Conservation (phyloP, 2,888 invertebrate genomes). For the Eupsilia transversa region DNA sequence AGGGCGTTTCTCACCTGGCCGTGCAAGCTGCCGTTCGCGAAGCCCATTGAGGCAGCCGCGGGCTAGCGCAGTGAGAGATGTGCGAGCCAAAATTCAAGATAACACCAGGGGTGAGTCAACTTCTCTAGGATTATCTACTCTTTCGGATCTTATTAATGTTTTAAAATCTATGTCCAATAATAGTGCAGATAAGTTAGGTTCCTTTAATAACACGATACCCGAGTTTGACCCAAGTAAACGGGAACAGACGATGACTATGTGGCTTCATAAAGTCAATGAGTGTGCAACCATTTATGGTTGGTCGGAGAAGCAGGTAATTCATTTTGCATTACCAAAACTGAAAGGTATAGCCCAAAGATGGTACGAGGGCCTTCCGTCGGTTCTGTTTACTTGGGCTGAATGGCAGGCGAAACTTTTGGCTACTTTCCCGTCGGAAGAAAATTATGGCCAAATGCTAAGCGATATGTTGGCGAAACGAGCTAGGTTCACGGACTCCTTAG, state of each 20-base stretch:
- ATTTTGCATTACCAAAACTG: slow-evolving; percentile 21
- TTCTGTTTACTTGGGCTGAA: slow-evolving; percentile 3
- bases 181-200: slow-evolving; percentile 1
- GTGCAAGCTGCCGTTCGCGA: not conserved
- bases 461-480: slow-evolving; percentile 19
- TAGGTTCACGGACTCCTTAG: slow-evolving; percentile 9
- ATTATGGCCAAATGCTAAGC: not conserved
- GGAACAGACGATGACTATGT: slow-evolving; percentile 31
- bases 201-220: slow-evolving; percentile 9
- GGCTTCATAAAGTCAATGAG: too few relatives aligned
- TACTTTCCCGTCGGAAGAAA: slow-evolving; percentile 1
- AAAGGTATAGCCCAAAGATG: slow-evolving; percentile 11
- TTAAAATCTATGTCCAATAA: slow-evolving; percentile 11
- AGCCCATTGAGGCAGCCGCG: not conserved
- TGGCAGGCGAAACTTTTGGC: slow-evolving; percentile 1
- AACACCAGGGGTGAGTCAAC: not conserved
- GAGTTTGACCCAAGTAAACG: slow-evolving; percentile 21
- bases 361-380: slow-evolving; percentile 8
- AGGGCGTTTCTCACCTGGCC: too few relatives aligned
- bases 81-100: not conserved
- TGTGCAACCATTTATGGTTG: slow-evolving; percentile 7
- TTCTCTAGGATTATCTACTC: not conserved
- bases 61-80: too few relatives aligned
- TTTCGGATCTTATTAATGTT: slow-evolving; percentile 9
- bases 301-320: slow-evolving; percentile 10